Base-by-base conservation (phyloP, 2,888 invertebrate species). In the Rhabditoides inermis region DNA sequence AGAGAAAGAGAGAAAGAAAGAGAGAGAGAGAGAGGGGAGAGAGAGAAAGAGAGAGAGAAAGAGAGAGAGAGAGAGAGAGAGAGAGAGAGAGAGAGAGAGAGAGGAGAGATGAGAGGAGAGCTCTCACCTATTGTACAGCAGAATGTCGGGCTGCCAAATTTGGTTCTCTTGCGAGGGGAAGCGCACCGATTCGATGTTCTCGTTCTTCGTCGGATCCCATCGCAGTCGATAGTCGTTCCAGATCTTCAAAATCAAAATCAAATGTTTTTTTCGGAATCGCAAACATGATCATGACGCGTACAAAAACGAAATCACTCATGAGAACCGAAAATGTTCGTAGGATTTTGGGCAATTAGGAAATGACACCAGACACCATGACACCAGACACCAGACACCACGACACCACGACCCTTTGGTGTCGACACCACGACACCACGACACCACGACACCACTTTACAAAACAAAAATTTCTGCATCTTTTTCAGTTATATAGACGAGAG, bases 141-240 rank as follows among this genome's bases (percentile, higher is more conserved):
- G 53, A 41, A 71, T 62, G 53, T 71, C 71, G 10, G 71, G 71
- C 45, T 58, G 56, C 64, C 68, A 71, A 10, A 70, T 65, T 36
- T 60, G 57, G 47, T 62, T 56, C 30, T 65, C 65, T 7, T 52
- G 65, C 30, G 53, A 56, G 2, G 52, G 46, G 53, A 69, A 61
- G 5, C 70, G 57, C 5, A 70, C 53, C 2, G 62, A 56, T 28
- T 56, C 53, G 22, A 71, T 68, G 23, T 68, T 64, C 22, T 65
- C 68, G 49, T 62, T 70, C 26, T 62, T 51, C 1, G 41, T 27
- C 6, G 72, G 67, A 23, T 61, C 55, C 72, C 72, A 72, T 25
- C 55, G 53, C 10, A 67, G 57, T 18, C 67, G 61, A 35, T 64
- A 67, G 50, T 67, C 67, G 12, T 52, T 58, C 67, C 67, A 67